Percentiles rank a stretch among this genome's conserved stretches.
phyloP scores from a whole-genome alignment of 2,797 vertebrate species.

The Galago senegalensis region DNA sequence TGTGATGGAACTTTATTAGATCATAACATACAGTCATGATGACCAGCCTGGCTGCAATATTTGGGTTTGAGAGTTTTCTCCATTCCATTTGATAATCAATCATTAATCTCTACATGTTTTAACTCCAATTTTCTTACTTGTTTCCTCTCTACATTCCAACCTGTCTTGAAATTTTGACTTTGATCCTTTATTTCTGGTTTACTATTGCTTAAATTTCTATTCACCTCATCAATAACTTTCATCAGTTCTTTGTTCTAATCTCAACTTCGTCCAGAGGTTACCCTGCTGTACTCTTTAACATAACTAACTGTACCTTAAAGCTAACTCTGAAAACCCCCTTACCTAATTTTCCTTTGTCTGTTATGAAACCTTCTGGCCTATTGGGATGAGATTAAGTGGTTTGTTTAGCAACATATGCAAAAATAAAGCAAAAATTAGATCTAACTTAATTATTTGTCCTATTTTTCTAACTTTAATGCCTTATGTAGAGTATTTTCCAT shows the following conservation, averaged over 20 bases:
- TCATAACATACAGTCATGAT: fast-evolving
- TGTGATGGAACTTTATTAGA: no score
- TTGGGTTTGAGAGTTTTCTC: background rate
- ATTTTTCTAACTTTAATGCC: constrained; percentile 67
- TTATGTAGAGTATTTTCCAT: constrained; percentile 28
- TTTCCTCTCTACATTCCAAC: background rate
- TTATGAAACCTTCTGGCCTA: background rate
- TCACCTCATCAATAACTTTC: no score
- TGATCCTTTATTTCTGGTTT: background rate
- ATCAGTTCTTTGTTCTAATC: background rate
- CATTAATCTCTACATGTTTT: fast-evolving
- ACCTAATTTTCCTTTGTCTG: background rate
- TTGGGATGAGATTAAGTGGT: background rate
- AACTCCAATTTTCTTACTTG: background rate
- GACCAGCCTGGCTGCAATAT: background rate
- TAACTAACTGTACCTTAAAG: background rate
- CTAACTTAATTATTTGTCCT: constrained; percentile 32
- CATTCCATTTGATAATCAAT: no score
- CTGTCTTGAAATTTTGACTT: background rate
- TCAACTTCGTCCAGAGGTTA: background rate
- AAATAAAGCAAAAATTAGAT: constrained; percentile 64
- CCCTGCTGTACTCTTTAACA: background rate
- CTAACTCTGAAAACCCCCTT: background rate
- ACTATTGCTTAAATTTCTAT: background rate
- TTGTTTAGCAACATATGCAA: constrained; percentile 46